Evolutionary conservation across 2,113 vertebrate species (phyloP).

Genomic region (Tragulus kanchil): DNA sequence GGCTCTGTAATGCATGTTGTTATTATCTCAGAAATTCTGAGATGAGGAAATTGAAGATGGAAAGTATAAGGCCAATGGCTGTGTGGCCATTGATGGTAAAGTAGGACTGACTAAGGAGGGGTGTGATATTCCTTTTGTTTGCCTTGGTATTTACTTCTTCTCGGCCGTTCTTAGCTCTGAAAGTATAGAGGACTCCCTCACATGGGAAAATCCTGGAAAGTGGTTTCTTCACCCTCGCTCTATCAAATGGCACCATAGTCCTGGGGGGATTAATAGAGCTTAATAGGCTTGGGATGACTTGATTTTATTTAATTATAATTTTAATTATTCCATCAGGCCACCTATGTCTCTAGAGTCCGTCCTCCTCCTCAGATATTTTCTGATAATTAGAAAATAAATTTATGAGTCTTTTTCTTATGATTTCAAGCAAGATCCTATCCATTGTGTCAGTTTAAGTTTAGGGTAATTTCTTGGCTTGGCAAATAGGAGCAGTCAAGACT

Average conservation of each 20-base stretch:
- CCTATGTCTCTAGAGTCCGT: slow-evolving; percentile 61
- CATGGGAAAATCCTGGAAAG: background rate
- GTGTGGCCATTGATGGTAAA: background rate
- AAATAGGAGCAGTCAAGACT: background rate
- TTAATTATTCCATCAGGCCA: slow-evolving; percentile 73
- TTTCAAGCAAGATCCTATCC: background rate
- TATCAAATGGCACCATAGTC: background rate
- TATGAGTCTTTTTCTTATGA: slow-evolving; percentile 6
- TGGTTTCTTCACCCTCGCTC: background rate
- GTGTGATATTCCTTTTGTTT: background rate
- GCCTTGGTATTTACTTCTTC: background rate
- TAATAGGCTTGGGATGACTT: slow-evolving; percentile 36
- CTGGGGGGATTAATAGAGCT: background rate
- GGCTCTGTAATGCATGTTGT: background rate
- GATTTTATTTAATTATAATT: slow-evolving; percentile 77
- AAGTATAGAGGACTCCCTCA: background rate
- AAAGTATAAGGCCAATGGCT: background rate
- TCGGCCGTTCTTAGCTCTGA: background rate
- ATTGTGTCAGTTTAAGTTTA: background rate
- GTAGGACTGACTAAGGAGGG: background rate
- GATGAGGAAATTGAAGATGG: background rate
- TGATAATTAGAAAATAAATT: slow-evolving; percentile 56
- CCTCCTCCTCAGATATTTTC: slow-evolving; percentile 39
- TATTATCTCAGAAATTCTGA: background rate
- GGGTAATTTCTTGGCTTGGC: background rate